phyloP scores from a whole-genome alignment of 1,140 invertebrate genomes.

The Apolygus lucorum region DNA sequence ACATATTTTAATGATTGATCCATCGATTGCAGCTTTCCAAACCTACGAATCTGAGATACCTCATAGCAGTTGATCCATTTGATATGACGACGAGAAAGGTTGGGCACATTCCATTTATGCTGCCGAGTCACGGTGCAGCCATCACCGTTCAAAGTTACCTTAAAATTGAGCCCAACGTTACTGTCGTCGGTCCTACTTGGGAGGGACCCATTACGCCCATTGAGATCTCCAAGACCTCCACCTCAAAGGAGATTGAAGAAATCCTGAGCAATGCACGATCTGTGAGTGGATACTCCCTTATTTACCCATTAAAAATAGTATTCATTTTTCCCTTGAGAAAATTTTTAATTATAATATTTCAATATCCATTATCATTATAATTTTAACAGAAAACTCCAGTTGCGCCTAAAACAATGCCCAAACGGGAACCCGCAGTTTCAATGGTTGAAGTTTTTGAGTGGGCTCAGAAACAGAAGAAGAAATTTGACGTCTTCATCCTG shows the following conservation, averaged over 20 bases:
- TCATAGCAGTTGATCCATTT: not conserved
- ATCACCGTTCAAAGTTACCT: not conserved
- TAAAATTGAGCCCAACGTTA: not conserved
- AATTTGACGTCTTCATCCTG: slow-evolving; percentile 6
- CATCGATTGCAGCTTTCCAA: slow-evolving; percentile 1
- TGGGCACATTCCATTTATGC: slow-evolving; percentile 14
- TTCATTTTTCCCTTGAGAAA: no score
- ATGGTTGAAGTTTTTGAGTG: not conserved
- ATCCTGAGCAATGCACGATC: not conserved
- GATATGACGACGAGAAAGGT: not conserved
- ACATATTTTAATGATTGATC: no score
- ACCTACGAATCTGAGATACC: slow-evolving; percentile 8
- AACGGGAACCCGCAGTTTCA: not conserved
- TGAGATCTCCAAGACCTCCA: not conserved
- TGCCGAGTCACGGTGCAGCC: not conserved
- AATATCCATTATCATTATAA: no score
- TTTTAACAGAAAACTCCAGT: no score
- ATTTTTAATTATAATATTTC: no score
- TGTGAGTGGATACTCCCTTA: no score
- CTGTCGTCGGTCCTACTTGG: not conserved
- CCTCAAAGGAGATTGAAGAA: not conserved
- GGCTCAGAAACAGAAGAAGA: slow-evolving; percentile 18
- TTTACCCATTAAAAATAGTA: no score
- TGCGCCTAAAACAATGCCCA: not conserved
- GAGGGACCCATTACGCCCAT: not conserved